Evolutionary conservation across 2,113 vertebrate genomes (phyloP), one percentile per base, ranked within the genome.

Genomic region (Corydoras sp.): DNA sequence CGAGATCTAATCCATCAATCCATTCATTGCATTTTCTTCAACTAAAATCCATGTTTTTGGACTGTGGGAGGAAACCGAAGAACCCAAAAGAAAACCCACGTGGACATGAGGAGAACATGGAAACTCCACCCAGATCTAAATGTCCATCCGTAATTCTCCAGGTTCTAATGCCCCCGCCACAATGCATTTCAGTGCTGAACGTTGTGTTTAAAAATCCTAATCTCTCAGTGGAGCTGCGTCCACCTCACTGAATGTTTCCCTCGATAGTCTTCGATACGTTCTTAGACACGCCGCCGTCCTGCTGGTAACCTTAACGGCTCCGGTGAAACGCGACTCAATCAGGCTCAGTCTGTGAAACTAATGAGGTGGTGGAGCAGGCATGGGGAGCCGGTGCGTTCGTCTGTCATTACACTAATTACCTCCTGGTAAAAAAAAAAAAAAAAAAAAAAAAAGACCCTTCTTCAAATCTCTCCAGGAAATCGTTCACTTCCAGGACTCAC

Each of bases 181-280:
- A 24, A 2, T 24, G 18, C 18, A 24, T 24, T 24, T 24, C 18
- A 24, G 18, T 24, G 18, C 18, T 1, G 18, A 24, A 24, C 18
- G 18, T 24, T 24, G 18, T 24, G 18, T 24, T 24, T 24, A 24
- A 24, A 24, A 24, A 24, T 24, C 18, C 18, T 24, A 24, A 24
- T 24, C 18, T 24, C 18, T 24, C 18, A 24, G 18, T 24, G 18
- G 18, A 24, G 18, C 18, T 24, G 2, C 8, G 11, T 62, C 35
- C 60, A 54, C 61, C 30, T 6, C 29, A 5, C 68, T 50, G 59
- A 61, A 81, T 80, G 77, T 80, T 83, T 80, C 84, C 83, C 76
- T 68, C 79, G 82, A 87, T 85, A 85, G 80, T 73, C 73, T 87
- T 84, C 86, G 85, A 86, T 86, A 85, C 85, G 80, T 77, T 84